Base-by-base conservation (phyloP, 2,888 invertebrate genomes). In the Caenorhabditis sp. region DNA sequence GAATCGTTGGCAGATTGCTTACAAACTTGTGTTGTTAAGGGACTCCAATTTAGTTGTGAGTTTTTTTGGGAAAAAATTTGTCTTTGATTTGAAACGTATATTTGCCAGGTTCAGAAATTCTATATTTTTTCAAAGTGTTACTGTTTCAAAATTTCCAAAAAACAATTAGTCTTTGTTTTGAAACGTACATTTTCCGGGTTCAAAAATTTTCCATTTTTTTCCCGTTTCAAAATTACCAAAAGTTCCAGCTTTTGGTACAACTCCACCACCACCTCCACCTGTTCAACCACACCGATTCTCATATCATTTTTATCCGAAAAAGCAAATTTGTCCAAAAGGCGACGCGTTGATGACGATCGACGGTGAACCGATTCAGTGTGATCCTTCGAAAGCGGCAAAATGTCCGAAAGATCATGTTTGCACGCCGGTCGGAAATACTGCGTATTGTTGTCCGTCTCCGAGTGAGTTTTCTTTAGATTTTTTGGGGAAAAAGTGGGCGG, bases 401-500 rank as follows among this genome's bases (percentile, higher is more conserved):
- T 79, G 79, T 59, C 79, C 79, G 3, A 66, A 65, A 19, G 79
- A 74, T 49, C 63, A 77, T 64, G 73, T 79, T 21, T 79, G 79
- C 23, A 69, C 74, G 10, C 71, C 76, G 12, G 64, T 68, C 50
- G 74, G 75, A 24, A 54, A 53, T 1, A 54, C 62, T 57, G 69
- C 71, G 17, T 77, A 73, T 60, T 79, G 79, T 62, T 79, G 79
- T 64, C 79, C 79, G 1, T 75, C 79, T 1, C 79, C 79, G 27
- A 76, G 79, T 79, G n/a, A 59, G 61, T 66, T 19, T n/a, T 63
- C 43, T 43, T 63, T 36, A n/a, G 31, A 21, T 24, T 55, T 23
- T 51, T 8, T 5, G n/a, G n/a, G n/a, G n/a, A n/a, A n/a, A n/a
- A n/a, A n/a, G n/a, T n/a, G n/a, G n/a, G n/a, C n/a, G n/a, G n/a